Evolutionary conservation across 1,140 invertebrate species (phyloP).

Genomic region (Papilio xuthus): DNA sequence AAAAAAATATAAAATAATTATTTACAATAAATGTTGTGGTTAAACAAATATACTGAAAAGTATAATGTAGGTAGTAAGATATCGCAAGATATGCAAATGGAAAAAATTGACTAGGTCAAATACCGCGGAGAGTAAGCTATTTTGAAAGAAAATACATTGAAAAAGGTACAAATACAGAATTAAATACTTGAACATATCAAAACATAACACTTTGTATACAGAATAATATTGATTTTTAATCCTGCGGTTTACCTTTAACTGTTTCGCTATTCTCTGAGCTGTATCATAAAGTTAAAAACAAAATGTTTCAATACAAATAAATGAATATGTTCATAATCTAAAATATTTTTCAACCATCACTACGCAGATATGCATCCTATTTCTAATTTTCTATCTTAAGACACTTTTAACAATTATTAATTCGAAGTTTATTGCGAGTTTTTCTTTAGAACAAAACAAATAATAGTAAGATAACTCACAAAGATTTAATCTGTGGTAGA

Average conservation of each 20-base stretch:
- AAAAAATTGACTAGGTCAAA: constrained; percentile 11
- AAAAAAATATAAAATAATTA: constrained; percentile 10
- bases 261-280: background rate
- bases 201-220: no score
- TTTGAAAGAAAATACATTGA: background rate
- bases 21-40: background rate
- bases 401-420: background rate
- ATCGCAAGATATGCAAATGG: no score
- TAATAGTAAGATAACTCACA: background rate
- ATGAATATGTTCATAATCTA: background rate
- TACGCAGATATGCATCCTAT: background rate
- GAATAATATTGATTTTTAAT: background rate
- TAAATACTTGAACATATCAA: background rate
- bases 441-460: constrained; percentile 1
- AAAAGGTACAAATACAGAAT: background rate
- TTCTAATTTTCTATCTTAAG: background rate
- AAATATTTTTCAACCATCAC: background rate
- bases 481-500: background rate
- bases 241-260: background rate
- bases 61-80: no score
- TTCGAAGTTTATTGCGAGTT: constrained; percentile 1
- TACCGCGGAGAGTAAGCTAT: background rate
- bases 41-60: no score
- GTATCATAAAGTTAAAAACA: background rate
- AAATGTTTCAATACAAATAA: background rate